Conservation (phyloP, 92 coral and sea anemone species). For the Zoanthus gigantus region DNA sequence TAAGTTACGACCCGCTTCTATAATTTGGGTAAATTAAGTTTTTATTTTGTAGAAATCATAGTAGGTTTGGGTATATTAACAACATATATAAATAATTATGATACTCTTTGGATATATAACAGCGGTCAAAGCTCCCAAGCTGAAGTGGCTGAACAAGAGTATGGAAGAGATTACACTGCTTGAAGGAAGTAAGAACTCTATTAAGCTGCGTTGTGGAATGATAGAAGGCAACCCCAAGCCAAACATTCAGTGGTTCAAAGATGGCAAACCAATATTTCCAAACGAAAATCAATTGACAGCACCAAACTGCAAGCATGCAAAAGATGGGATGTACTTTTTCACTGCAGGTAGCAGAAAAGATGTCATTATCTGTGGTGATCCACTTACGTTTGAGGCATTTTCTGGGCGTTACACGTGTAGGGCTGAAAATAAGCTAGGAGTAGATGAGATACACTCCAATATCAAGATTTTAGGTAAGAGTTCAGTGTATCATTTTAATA, state of each 20-base stretch:
- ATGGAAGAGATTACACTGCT: constrained; percentile 11
- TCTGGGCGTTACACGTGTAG: constrained; percentile 31
- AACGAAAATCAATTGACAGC: constrained; percentile 1
- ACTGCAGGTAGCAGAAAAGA: constrained; percentile 16
- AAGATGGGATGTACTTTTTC: constrained; percentile 34
- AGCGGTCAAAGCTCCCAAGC: constrained; percentile 14
- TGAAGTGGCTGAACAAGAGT: constrained; percentile 1
- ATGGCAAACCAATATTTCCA: neutral
- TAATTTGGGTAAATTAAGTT: no score
- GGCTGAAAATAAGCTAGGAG: constrained; percentile 7
- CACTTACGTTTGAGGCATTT: constrained; percentile 6
- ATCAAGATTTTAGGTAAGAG: constrained; percentile 20
- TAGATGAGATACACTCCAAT: neutral
- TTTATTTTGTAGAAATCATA: neutral
- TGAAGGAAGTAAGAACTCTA: neutral
- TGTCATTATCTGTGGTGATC: constrained; percentile 23
- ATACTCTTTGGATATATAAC: neutral
- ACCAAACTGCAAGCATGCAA: constrained; percentile 18
- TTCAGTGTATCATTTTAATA: no score
- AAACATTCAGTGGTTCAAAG: neutral
- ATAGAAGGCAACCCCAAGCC: constrained; percentile 22
- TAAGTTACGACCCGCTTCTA: no score
- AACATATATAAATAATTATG: neutral
- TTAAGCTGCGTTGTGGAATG: constrained; percentile 8
- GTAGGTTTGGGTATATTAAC: neutral